phyloP scores from a whole-genome alignment of 2,113 vertebrate genomes.

The Entelurus aequoreus region DNA sequence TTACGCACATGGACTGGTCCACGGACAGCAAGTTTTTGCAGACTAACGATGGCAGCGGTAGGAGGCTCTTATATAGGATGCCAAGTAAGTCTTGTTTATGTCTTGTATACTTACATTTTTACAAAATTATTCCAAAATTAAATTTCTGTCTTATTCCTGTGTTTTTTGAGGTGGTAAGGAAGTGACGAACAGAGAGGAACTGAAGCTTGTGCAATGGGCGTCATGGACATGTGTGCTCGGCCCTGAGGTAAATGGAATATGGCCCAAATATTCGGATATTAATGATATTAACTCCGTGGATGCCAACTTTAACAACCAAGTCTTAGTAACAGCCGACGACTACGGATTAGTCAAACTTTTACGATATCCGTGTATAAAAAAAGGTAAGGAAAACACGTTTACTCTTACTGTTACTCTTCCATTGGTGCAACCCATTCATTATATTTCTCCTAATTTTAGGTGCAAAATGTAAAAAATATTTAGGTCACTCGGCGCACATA shows the following conservation, averaged over 20 bases:
- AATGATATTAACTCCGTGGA: conserved; percentile 97
- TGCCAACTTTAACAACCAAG: conserved; percentile 91
- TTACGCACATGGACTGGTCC: conserved; percentile 98
- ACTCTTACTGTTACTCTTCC: background rate
- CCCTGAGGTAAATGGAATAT: conserved; percentile 93
- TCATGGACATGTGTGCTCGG: conserved; percentile 95
- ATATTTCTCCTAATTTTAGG: conserved; percentile 71
- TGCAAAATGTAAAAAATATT: conserved; percentile 96
- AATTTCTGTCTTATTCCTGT: conserved; percentile 6
- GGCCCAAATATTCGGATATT: conserved; percentile 94
- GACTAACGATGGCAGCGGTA: conserved; percentile 90
- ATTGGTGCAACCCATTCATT: background rate
- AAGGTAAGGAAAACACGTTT: conserved; percentile 71
- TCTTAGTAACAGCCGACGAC: conserved; percentile 95
- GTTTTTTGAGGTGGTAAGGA: conserved; percentile 88
- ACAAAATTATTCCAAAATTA: background rate
- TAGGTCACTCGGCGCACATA: conserved; percentile 95
- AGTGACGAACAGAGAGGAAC: conserved; percentile 88
- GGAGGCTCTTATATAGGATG: conserved; percentile 92
- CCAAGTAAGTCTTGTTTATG: conserved; percentile 78
- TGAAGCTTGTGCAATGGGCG: conserved; percentile 90
- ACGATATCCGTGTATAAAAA: conserved; percentile 92
- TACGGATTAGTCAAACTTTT: conserved; percentile 95
- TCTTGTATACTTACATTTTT: background rate
- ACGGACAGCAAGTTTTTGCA: conserved; percentile 92